These are phyloP conservation scores for Mamestra configurata DNA, from an alignment of 1,140 invertebrate species.

Conservation along the genomic window DNA sequence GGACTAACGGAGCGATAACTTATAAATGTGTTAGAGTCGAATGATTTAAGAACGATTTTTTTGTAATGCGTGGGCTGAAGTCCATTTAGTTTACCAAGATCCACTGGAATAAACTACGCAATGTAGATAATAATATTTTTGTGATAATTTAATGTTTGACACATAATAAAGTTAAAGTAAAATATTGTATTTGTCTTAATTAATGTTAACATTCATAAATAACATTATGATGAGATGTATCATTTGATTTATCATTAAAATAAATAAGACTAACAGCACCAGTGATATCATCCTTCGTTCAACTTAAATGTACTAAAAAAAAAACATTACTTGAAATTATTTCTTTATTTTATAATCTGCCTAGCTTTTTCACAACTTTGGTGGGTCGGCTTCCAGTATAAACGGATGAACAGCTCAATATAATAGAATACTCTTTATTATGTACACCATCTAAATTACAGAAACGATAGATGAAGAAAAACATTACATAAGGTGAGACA, in stretches of 20 bases:
- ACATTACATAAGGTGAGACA: too few relatives aligned
- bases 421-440: too few relatives aligned
- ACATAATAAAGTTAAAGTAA: slow-evolving; percentile 11
- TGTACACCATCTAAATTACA: too few relatives aligned
- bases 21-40: slow-evolving; percentile 60
- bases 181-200: slow-evolving; percentile 41
- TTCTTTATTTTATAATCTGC: too few relatives aligned
- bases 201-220: slow-evolving; percentile 5
- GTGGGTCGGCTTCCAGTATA: too few relatives aligned
- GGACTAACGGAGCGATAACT: slow-evolving; percentile 73
- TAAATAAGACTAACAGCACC: not conserved
- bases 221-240: not conserved
- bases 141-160: slow-evolving; percentile 37
- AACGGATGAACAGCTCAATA: too few relatives aligned
- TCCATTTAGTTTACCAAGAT: slow-evolving; percentile 6
- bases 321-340: too few relatives aligned
- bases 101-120: not conserved
- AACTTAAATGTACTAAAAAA: too few relatives aligned
- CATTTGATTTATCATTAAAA: too few relatives aligned
- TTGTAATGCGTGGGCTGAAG: slow-evolving; percentile 11
- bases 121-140: not conserved
- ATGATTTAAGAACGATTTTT: slow-evolving; percentile 42
- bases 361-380: too few relatives aligned
- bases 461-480: too few relatives aligned
- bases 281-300: not conserved